Evolutionary conservation across 2,797 vertebrate genomes (phyloP).

Genomic region (Sebastolobus alascanus): DNA sequence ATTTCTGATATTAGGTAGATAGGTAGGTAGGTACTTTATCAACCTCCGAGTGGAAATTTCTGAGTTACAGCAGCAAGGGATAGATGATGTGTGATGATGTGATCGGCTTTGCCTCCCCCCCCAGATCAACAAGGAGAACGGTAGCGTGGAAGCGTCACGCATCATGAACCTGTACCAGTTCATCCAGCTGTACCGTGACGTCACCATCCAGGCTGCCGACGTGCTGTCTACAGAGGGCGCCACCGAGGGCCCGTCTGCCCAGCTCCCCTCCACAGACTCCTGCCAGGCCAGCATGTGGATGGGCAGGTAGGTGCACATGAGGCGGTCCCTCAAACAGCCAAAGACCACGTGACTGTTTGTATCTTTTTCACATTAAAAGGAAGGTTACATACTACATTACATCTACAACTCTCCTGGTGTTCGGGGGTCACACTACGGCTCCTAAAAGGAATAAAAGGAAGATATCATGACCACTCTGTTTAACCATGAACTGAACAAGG

Average conservation of each 20-base stretch:
- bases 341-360: neutral
- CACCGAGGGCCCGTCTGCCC: conserved; percentile 84
- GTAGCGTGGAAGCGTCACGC: conserved; percentile 92
- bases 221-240: conserved; percentile 83
- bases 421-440: neutral
- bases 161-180: conserved; percentile 99
- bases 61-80: too few relatives aligned
- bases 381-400: neutral
- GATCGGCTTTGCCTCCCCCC: conserved; percentile 32
- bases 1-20: too few relatives aligned
- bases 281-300: conserved; percentile 99
- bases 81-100: neutral
- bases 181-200: conserved; percentile 95
- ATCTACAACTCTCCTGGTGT: neutral
- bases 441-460: too few relatives aligned
- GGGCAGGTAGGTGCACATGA: conserved; percentile 88
- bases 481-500: neutral
- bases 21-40: too few relatives aligned
- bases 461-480: too few relatives aligned
- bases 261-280: conserved; percentile 85
- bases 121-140: conserved; percentile 96
- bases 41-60: too few relatives aligned
- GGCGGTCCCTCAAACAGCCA: neutral
- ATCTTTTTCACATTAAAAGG: neutral
- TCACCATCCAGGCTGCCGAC: conserved; percentile 94